Evolutionary conservation across 2,113 vertebrate genomes (phyloP), one percentile per base, ranked within the genome.

Genomic region (Podarcis cretensis): DNA sequence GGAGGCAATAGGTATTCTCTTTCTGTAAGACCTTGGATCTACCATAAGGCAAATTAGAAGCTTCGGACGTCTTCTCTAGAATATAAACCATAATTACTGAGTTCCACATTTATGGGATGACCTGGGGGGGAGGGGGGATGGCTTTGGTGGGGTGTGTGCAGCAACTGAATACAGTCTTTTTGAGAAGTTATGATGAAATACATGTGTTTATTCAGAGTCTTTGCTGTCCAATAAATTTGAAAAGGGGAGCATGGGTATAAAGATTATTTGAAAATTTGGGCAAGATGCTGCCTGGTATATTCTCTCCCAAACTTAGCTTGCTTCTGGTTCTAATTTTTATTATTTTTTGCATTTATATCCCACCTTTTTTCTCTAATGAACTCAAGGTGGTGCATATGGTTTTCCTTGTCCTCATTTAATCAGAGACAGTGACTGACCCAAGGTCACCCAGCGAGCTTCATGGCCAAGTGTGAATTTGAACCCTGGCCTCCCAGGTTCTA

Each of bases 1-100:
- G 98, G 6, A 98, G 78, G 89, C 98, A 99, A 95, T 98, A 98
- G 0, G 87, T 86, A 0, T 89, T 95, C 0, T 92, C 6, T 4
- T 94, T 87, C 95, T 97, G 97, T 82, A 98, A 91, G 90, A 98
- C 87, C 85, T 1, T 95, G 1, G 98, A 98, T 83, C 97, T 98
- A 9, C 99, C 98, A 1, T 98, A 98, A 4, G 95, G 94, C 89
- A 97, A 91, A 90, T 97, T 94, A 23, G 75, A 25, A 0, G 85
- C 92, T 66, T n/a, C 83, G 59, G 95, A 91, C 0, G 43, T 25
- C 6, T 20, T 92, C 89, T 96, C 97, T 98, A 90, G 90, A 95
- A 95, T 90, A 74, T 20, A 93, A 95, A 90, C 4, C 87, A 89
- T 27, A 88, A 78, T 86, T 81, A 91, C 27, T 32, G 5, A 35